Evolutionary conservation across 2,113 vertebrate species (phyloP).

Genomic region (Jacana jacana): DNA sequence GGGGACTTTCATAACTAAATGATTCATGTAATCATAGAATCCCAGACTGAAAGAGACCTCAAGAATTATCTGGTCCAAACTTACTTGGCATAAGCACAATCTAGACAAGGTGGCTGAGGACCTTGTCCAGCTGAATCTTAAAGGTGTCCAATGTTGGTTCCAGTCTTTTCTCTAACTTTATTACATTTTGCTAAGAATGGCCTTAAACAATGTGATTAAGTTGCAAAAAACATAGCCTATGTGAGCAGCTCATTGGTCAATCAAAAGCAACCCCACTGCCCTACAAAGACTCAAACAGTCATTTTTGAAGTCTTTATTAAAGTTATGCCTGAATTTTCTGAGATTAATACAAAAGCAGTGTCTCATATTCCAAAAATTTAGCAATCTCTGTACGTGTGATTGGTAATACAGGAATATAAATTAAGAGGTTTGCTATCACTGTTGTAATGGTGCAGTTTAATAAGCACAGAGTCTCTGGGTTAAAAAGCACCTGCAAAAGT

Average conservation of each 20-base stretch:
- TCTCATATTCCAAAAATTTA: constrained; percentile 11
- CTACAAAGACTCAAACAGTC: background rate
- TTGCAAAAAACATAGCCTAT: background rate
- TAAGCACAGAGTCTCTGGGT: background rate
- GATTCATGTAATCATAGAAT: background rate
- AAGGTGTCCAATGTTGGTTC: background rate
- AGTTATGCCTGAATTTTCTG: background rate
- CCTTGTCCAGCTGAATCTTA: rapidly evolving
- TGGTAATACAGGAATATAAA: constrained; percentile 2
- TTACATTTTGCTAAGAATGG: background rate
- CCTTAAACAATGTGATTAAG: background rate
- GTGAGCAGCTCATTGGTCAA: background rate
- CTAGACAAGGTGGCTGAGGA: background rate
- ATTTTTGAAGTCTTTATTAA: background rate
- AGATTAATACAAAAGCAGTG: constrained; percentile 6
- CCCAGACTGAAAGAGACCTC: background rate
- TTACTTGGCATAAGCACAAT: background rate
- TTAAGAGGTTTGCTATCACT: background rate
- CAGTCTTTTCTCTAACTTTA: background rate
- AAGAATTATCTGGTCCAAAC: background rate
- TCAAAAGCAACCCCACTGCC: background rate
- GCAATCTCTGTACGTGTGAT: background rate
- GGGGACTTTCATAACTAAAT: background rate
- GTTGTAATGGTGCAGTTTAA: constrained; percentile 25
- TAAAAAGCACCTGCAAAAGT: background rate